Conservation (phyloP, 2,888 invertebrate species). For the Cyaniris semiargus region DNA sequence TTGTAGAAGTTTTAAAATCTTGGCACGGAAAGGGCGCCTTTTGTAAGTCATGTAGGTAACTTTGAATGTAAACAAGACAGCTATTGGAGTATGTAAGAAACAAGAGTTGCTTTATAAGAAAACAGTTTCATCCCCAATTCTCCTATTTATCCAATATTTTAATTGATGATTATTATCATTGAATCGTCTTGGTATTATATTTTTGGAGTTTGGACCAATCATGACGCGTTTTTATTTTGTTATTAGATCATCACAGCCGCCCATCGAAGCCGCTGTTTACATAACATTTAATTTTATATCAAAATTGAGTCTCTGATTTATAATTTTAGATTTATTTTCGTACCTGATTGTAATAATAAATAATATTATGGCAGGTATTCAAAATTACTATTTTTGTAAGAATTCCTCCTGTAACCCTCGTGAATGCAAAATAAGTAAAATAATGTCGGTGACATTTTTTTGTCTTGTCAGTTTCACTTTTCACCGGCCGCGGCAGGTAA, state of each 20-base stretch:
- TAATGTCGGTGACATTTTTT: conserved; percentile 3
- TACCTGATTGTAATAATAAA: no score
- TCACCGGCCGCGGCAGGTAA: not conserved
- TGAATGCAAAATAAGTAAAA: not conserved
- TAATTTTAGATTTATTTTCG: no score
- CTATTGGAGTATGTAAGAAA: not conserved
- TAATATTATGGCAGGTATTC: not conserved
- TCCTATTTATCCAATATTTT: no score
- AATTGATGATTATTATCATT: no score
- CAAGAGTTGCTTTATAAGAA: not conserved
- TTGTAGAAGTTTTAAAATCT: not conserved
- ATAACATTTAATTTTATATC: no score
- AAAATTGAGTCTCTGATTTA: no score
- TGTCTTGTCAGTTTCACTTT: not conserved
- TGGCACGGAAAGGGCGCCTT: not conserved
- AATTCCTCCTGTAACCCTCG: not conserved
- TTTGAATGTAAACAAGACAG: not conserved
- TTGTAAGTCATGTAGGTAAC: not conserved
- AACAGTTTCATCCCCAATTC: not conserved
- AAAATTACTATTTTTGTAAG: not conserved
- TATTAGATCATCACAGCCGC: no score
- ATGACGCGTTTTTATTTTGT: no score
- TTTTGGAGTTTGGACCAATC: no score
- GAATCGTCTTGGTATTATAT: no score
- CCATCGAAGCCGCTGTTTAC: no score